A percentile compares a stretch with the other conserved stretches of the same genome.
Conservation (phyloP, 2,113 vertebrate species). For the Scortum barcoo region DNA sequence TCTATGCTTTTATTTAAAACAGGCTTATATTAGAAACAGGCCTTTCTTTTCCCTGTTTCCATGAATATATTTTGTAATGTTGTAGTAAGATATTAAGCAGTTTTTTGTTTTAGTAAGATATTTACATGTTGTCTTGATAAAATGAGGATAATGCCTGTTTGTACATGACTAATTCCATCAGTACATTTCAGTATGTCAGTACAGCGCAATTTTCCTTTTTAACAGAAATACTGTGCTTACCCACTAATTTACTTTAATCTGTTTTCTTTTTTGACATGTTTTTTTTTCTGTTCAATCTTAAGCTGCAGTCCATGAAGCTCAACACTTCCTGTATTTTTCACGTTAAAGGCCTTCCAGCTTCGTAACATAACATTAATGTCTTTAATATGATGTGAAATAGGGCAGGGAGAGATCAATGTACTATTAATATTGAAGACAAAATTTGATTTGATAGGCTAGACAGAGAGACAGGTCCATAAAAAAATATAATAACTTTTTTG, state of each 20-base stretch:
- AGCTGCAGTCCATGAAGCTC: not conserved
- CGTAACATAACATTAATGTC: not conserved
- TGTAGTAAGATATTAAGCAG: not conserved
- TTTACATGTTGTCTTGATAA: not conserved
- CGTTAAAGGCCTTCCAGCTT: not conserved
- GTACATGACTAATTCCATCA: not conserved
- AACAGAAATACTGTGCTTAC: not conserved
- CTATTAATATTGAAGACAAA: constrained; percentile 5
- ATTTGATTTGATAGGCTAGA: constrained; percentile 8
- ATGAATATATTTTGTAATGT: not conserved
- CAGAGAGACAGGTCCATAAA: not conserved
- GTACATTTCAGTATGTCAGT: not conserved
- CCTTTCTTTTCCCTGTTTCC: not conserved
- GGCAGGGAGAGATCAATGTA: constrained; percentile 14
- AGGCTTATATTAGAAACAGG: not conserved
- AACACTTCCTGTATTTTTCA: not conserved
- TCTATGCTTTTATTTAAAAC: not conserved
- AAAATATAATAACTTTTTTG: not conserved
- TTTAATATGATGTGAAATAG: constrained; percentile 21
- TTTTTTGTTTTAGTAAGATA: not conserved
- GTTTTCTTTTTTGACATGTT: not conserved
- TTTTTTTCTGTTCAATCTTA: not conserved
- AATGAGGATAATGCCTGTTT: not conserved
- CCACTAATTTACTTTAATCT: not conserved
- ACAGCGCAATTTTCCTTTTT: not conserved